A percentile compares a stretch with the other conserved stretches of the same genome.
These are phyloP conservation scores for Pantherophis alleghaniensis DNA, from an alignment of 2,797 vertebrate genomes.

Conservation along the genomic window DNA sequence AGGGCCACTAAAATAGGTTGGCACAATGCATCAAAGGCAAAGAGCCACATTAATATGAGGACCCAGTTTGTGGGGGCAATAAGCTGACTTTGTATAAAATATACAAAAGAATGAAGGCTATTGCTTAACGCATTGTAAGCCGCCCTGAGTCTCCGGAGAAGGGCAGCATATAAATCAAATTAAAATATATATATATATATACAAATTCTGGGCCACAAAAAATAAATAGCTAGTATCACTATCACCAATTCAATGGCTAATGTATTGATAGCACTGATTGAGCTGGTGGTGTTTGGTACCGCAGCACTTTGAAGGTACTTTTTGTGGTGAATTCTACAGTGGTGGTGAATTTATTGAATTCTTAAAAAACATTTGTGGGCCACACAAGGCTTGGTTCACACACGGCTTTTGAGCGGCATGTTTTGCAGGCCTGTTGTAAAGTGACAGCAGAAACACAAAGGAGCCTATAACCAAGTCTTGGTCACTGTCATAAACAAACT, in stretches of 20 bases:
- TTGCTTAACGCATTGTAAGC: no score
- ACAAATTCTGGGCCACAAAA: neutral
- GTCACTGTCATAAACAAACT: neutral
- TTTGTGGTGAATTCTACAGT: neutral
- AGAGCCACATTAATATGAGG: neutral
- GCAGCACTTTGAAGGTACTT: neutral
- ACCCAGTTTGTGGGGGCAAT: no score
- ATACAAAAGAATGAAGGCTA: no score
- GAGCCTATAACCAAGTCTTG: neutral
- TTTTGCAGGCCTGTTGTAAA: neutral
- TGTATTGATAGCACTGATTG: neutral
- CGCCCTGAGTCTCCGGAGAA: no score
- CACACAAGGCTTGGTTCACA: neutral
- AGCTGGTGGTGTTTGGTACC: neutral
- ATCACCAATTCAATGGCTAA: neutral
- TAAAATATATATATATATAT: no score
- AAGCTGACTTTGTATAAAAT: no score
- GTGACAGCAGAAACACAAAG: neutral
- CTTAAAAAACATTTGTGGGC: neutral
- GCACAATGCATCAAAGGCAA: neutral
- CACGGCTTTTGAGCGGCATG: neutral
- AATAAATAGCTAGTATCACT: neutral
- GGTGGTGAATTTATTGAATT: neutral
- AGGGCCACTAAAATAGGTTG: neutral
- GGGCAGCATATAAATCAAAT: no score